A percentile compares a stretch with the other conserved stretches of the same genome.
Evolutionary conservation across 2,888 invertebrate genomes (phyloP).

Genomic region (Galerucella calmariensis): DNA sequence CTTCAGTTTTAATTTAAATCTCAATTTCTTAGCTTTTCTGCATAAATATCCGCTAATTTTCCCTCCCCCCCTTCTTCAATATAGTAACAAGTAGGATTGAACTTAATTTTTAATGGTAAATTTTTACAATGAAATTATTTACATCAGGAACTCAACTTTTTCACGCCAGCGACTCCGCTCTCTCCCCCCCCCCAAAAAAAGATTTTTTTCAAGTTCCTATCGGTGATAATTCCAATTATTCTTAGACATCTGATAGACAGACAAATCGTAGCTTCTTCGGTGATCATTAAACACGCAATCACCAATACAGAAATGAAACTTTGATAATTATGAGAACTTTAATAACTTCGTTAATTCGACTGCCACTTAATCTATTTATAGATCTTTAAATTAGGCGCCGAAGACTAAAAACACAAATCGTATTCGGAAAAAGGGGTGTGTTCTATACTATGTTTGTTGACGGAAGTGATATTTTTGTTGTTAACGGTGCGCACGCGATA

Average conservation of each 20-base stretch:
- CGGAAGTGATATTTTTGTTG: slow-evolving; percentile 5
- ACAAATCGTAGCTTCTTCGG: slow-evolving; percentile 45
- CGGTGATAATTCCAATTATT: slow-evolving; percentile 43
- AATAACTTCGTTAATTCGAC: slow-evolving; percentile 27
- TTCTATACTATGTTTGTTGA: neutral
- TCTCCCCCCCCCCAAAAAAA: neutral
- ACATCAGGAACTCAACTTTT: too few relatives aligned
- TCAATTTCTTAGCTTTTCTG: too few relatives aligned
- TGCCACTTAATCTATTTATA: slow-evolving; percentile 23
- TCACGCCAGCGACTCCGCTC: too few relatives aligned
- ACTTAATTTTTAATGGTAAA: too few relatives aligned
- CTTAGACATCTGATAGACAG: slow-evolving; percentile 50
- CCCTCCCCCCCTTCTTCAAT: too few relatives aligned
- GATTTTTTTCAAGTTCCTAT: neutral
- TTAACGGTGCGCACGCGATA: neutral
- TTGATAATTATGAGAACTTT: slow-evolving; percentile 30
- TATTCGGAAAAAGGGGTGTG: neutral
- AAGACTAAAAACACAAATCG: neutral
- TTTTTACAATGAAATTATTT: too few relatives aligned
- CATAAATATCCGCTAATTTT: too few relatives aligned
- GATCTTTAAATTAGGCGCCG: slow-evolving; percentile 20
- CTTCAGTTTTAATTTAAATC: too few relatives aligned
- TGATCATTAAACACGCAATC: slow-evolving; percentile 40
- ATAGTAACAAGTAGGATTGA: too few relatives aligned
- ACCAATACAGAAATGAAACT: slow-evolving; percentile 34